Evolutionary conservation across 2,888 invertebrate genomes (phyloP).

Genomic region (Pterostichus niger): DNA sequence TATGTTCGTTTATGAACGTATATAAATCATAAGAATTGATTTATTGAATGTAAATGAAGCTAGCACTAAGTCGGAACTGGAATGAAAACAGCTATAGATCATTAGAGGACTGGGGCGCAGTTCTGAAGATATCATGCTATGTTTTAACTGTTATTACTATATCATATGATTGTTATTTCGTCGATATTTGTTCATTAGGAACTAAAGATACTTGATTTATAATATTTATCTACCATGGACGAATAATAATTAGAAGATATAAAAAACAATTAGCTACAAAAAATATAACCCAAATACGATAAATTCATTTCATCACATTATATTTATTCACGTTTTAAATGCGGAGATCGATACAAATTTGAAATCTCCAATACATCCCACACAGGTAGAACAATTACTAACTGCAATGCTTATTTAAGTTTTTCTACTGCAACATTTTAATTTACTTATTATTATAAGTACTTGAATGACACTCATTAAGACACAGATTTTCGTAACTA

Average conservation of each 20-base stretch:
- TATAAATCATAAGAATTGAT: slow-evolving; percentile 54
- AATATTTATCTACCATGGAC: not conserved
- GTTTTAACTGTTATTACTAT: slow-evolving; percentile 27
- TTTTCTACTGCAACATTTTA: too few relatives aligned
- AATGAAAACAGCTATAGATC: slow-evolving; percentile 45
- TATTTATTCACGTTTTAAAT: too few relatives aligned
- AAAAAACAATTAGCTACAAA: too few relatives aligned
- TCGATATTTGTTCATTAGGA: slow-evolving; percentile 15
- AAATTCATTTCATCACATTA: too few relatives aligned
- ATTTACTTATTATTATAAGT: too few relatives aligned
- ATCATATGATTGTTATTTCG: not conserved
- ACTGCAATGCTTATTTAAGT: too few relatives aligned
- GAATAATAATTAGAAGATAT: not conserved
- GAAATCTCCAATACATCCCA: too few relatives aligned
- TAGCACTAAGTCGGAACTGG: slow-evolving; percentile 41
- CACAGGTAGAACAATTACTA: too few relatives aligned
- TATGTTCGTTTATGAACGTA: not conserved
- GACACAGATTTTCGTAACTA: too few relatives aligned
- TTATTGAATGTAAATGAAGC: slow-evolving; percentile 49
- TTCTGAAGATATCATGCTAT: not conserved
- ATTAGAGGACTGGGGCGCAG: slow-evolving; percentile 51
- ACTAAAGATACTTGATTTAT: not conserved
- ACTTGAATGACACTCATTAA: too few relatives aligned
- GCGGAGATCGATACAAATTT: too few relatives aligned
- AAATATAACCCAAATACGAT: too few relatives aligned